phyloP scores from a whole-genome alignment of 2,797 vertebrate genomes.

The Sebastes steindachneri region DNA sequence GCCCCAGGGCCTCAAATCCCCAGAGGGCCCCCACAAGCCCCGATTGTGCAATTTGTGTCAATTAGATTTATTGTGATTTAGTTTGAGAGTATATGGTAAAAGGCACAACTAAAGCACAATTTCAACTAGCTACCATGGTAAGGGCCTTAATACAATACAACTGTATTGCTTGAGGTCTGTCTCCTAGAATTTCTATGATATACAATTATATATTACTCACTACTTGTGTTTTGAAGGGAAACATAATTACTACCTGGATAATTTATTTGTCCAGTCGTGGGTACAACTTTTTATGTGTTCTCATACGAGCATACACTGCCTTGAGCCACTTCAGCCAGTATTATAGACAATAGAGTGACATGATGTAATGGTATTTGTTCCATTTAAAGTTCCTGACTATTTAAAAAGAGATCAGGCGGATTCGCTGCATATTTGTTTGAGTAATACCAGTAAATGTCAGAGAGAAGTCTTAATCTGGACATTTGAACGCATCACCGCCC shows the following conservation, averaged over 20 bases:
- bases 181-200: background rate
- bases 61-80: background rate
- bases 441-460: constrained; percentile 72
- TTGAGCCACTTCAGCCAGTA: background rate
- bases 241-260: background rate
- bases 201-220: background rate
- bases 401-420: constrained; percentile 60
- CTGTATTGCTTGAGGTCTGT: background rate
- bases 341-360: constrained; percentile 1
- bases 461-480: constrained; percentile 58
- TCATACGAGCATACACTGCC: background rate
- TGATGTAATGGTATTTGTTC: constrained; percentile 30
- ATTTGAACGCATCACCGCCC: constrained; percentile 50
- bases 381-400: constrained; percentile 34
- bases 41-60: background rate
- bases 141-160: background rate
- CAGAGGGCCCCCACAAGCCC: background rate
- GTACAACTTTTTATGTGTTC: background rate
- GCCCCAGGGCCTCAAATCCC: background rate
- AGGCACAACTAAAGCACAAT: background rate
- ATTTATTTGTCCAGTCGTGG: background rate
- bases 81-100: background rate
- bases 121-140: background rate
- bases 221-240: background rate
- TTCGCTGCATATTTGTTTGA: constrained; percentile 51